phyloP scores from a whole-genome alignment of 1,140 invertebrate species.

The Heliconius himera region DNA sequence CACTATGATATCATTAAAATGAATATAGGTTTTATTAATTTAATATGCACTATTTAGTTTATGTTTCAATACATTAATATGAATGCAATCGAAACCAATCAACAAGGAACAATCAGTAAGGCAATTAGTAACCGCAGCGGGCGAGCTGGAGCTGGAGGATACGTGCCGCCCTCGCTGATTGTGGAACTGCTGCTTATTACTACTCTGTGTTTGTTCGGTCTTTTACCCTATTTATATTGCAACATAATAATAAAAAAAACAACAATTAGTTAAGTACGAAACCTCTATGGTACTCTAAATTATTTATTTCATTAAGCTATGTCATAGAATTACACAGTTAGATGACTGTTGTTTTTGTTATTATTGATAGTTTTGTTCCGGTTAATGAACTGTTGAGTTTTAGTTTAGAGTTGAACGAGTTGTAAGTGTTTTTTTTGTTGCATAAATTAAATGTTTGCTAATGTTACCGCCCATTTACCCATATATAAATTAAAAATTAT shows the following conservation, averaged over 20 bases:
- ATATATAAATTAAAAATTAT: too few species aligned
- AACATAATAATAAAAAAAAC: slow-evolving; percentile 1
- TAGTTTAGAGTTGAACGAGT: too few species aligned
- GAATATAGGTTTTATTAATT: not conserved
- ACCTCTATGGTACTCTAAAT: not conserved
- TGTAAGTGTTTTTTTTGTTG: too few species aligned
- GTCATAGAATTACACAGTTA: not conserved
- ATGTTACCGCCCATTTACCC: too few species aligned
- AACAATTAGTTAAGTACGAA: not conserved
- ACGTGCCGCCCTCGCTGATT: slow-evolving; percentile 53
- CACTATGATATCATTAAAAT: not conserved
- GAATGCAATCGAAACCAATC: slow-evolving; percentile 33
- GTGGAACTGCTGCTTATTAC: slow-evolving; percentile 51
- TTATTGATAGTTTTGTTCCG: not conserved
- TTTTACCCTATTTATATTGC: slow-evolving; percentile 10
- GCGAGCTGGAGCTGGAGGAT: slow-evolving; percentile 58
- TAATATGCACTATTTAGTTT: slow-evolving; percentile 9
- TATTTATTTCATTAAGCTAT: not conserved
- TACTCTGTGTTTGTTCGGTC: slow-evolving; percentile 11
- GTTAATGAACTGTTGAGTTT: too few species aligned
- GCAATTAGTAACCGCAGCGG: slow-evolving; percentile 63
- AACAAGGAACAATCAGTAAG: slow-evolving; percentile 57
- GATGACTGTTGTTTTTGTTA: not conserved
- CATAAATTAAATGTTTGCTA: too few species aligned
- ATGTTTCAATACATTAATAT: slow-evolving; percentile 23